Conservation (phyloP, 2,888 invertebrate species). For the Aromia moschata region DNA sequence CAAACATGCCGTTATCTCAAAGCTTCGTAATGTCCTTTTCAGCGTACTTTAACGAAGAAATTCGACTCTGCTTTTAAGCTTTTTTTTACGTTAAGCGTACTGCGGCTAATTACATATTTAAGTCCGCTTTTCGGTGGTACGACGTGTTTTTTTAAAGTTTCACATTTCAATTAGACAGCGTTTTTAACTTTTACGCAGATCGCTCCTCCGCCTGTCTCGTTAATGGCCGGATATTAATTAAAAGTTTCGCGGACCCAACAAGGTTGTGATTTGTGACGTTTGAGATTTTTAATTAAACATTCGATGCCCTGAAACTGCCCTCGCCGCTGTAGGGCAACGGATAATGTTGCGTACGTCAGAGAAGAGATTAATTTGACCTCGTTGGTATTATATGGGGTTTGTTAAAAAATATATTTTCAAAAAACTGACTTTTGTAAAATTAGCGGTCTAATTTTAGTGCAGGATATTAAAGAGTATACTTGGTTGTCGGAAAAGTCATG, state of each 20-base stretch:
- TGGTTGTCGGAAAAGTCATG: too few relatives aligned
- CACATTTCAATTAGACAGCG: neutral
- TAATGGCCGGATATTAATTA: conserved; percentile 8
- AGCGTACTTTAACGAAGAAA: neutral
- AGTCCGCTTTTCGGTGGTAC: conserved; percentile 5
- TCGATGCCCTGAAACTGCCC: too few relatives aligned
- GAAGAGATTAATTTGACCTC: too few relatives aligned
- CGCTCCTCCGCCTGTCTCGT: conserved; percentile 1
- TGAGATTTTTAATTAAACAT: neutral
- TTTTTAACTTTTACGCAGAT: neutral
- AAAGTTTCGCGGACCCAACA: neutral
- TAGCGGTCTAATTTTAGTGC: too few relatives aligned
- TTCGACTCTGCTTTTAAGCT: neutral
- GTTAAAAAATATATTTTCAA: too few relatives aligned
- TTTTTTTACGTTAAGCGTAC: neutral
- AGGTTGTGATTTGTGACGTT: neutral
- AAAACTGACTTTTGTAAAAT: too few relatives aligned
- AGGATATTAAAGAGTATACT: too few relatives aligned
- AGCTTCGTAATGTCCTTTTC: conserved; percentile 10
- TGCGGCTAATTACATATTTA: conserved; percentile 3
- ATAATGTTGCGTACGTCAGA: too few relatives aligned
- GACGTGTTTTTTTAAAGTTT: conserved; percentile 6
- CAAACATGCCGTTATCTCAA: conserved; percentile 26
- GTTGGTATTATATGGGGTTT: too few relatives aligned
- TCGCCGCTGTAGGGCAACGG: too few relatives aligned